phyloP scores from a whole-genome alignment of 2,113 vertebrate genomes.

The Elanus axillaris region DNA sequence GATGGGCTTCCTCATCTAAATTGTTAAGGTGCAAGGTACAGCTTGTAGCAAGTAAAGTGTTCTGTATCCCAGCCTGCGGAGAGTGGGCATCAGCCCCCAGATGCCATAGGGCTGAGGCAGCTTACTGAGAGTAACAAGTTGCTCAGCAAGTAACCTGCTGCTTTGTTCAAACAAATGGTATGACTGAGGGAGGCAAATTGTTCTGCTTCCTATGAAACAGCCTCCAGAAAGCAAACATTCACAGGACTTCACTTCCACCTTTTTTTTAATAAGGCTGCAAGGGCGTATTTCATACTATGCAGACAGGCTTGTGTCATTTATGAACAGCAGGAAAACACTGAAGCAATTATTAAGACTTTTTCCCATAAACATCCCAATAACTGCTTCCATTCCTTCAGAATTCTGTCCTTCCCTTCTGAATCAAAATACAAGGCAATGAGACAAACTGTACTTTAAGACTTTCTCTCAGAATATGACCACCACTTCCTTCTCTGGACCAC shows the following conservation, averaged over 20 bases:
- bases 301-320: background rate
- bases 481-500: background rate
- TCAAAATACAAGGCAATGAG: background rate
- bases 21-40: background rate
- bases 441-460: background rate
- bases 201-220: background rate
- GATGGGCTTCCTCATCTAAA: background rate
- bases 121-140: background rate
- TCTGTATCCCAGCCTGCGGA: background rate
- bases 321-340: background rate
- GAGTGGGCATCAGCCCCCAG: background rate
- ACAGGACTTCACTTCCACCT: slow-evolving; percentile 1
- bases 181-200: slow-evolving; percentile 4
- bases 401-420: background rate
- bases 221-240: slow-evolving; percentile 1
- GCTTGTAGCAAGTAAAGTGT: background rate
- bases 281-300: background rate
- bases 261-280: slow-evolving; percentile 13
- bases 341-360: background rate
- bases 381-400: background rate
- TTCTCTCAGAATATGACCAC: background rate
- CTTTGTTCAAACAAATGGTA: background rate
- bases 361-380: background rate
- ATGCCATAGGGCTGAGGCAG: background rate
- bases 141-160: background rate